Conservation (phyloP, 2,797 vertebrate species). For the Diplodus puntazzo region DNA sequence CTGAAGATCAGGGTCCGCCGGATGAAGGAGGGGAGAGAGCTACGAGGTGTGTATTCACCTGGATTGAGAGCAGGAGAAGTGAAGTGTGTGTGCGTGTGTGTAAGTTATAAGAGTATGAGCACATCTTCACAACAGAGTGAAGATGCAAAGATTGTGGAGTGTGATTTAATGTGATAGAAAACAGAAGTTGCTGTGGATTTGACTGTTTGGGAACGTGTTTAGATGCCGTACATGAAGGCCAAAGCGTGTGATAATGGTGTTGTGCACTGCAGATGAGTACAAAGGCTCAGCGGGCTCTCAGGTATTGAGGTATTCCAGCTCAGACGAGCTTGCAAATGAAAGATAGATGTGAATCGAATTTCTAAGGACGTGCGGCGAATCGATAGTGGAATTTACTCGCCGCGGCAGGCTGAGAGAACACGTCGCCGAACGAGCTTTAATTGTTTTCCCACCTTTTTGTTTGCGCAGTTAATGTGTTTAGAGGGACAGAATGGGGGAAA, state of each 20-base stretch:
- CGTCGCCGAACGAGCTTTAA: slow-evolving; percentile 6
- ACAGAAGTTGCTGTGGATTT: not conserved
- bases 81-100: slow-evolving; percentile 13
- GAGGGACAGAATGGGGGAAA: slow-evolving; percentile 49
- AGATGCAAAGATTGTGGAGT: not conserved
- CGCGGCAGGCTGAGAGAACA: slow-evolving; percentile 14
- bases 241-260: slow-evolving; percentile 27
- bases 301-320: slow-evolving; percentile 58
- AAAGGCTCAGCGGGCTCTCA: slow-evolving; percentile 48
- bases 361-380: slow-evolving; percentile 27
- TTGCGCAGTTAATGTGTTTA: slow-evolving; percentile 58
- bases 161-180: not conserved
- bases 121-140: not conserved
- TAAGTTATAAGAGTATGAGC: slow-evolving; percentile 19
- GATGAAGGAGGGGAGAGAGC: slow-evolving; percentile 91
- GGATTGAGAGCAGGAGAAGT: slow-evolving; percentile 35
- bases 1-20: slow-evolving; percentile 93
- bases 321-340: slow-evolving; percentile 32
- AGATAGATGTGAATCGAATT: slow-evolving; percentile 50
- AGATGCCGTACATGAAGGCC: slow-evolving; percentile 8
- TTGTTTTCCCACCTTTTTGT: slow-evolving; percentile 56
- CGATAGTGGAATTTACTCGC: slow-evolving; percentile 29
- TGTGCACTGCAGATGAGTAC: slow-evolving; percentile 54
- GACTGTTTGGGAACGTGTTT: not conserved
- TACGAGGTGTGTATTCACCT: slow-evolving; percentile 89